phyloP scores from a whole-genome alignment of 2,888 invertebrate genomes.

The Lithophane ornitopus region DNA sequence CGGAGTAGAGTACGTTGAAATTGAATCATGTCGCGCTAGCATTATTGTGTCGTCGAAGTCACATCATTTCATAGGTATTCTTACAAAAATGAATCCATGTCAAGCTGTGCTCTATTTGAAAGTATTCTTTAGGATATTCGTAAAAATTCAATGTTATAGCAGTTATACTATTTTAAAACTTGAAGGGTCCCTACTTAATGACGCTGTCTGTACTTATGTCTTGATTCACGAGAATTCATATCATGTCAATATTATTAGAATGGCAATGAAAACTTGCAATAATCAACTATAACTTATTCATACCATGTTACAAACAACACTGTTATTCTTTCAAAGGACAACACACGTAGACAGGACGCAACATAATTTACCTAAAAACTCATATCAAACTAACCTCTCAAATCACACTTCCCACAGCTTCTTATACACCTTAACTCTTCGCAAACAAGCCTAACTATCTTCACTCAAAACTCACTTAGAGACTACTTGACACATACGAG shows the following conservation, averaged over 20 bases:
- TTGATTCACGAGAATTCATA: background rate
- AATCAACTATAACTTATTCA: background rate
- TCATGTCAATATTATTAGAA: background rate
- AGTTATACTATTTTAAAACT: too few species aligned
- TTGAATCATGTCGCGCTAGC: too few species aligned
- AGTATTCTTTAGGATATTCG: too few species aligned
- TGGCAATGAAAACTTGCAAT: background rate
- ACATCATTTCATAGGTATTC: too few species aligned
- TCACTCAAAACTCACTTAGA: slow-evolving; percentile 68
- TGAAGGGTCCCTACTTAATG: too few species aligned
- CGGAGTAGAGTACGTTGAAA: too few species aligned
- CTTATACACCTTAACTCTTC: slow-evolving; percentile 21
- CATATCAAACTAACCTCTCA: slow-evolving; percentile 24
- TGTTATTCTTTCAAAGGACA: background rate
- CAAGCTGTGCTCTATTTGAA: too few species aligned
- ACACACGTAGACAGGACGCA: background rate
- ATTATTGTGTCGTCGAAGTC: too few species aligned
- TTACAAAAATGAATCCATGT: too few species aligned
- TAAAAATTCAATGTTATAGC: too few species aligned
- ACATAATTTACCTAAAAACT: slow-evolving; percentile 21
- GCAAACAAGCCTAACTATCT: slow-evolving; percentile 60
- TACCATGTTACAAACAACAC: background rate
- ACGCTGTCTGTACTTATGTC: too few species aligned
- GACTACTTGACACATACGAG: slow-evolving; percentile 69
- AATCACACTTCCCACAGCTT: slow-evolving; percentile 26